Evolutionary conservation across 2,888 invertebrate genomes (phyloP).

Genomic region (Drosophila conformis): DNA sequence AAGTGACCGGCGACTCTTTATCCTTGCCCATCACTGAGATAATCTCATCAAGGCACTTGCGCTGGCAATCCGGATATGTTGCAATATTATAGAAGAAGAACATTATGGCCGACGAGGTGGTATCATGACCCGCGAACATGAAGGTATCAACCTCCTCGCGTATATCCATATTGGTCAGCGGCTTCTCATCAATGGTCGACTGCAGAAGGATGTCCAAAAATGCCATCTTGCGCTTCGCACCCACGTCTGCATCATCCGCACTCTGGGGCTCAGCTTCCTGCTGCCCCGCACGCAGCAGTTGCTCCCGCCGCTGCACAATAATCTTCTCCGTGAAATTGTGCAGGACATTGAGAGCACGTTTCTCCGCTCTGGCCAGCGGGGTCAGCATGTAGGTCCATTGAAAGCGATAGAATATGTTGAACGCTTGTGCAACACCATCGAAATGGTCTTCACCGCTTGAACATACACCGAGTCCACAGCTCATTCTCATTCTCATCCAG

Average conservation of each 20-base stretch:
- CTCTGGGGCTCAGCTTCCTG: background rate
- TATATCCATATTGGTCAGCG: constrained; percentile 87
- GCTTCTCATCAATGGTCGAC: constrained; percentile 87
- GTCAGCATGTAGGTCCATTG: constrained; percentile 85
- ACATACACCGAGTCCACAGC: constrained; percentile 89
- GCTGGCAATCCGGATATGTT: constrained; percentile 85
- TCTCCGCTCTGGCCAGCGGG: constrained; percentile 87
- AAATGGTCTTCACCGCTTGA: constrained; percentile 88
- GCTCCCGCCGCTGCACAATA: constrained; percentile 85
- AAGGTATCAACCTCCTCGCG: constrained; percentile 91
- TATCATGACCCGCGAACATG: constrained; percentile 89
- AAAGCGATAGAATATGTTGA: constrained; percentile 82
- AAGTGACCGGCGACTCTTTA: constrained; percentile 77
- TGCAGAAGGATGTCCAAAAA: constrained; percentile 89
- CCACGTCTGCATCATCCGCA: constrained; percentile 84
- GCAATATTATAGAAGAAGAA: constrained; percentile 86
- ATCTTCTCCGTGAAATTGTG: constrained; percentile 87
- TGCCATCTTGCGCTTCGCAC: constrained; percentile 88
- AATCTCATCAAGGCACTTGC: constrained; percentile 85
- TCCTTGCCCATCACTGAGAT: constrained; percentile 83
- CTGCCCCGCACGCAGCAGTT: constrained; percentile 67
- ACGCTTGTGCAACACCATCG: constrained; percentile 83
- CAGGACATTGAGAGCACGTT: constrained; percentile 85
- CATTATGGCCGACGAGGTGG: constrained; percentile 86
- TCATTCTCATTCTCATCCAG: constrained; percentile 82